These are phyloP conservation scores for Callaeas wilsoni DNA, from an alignment of 2,113 vertebrate species.

Conservation along the genomic window DNA sequence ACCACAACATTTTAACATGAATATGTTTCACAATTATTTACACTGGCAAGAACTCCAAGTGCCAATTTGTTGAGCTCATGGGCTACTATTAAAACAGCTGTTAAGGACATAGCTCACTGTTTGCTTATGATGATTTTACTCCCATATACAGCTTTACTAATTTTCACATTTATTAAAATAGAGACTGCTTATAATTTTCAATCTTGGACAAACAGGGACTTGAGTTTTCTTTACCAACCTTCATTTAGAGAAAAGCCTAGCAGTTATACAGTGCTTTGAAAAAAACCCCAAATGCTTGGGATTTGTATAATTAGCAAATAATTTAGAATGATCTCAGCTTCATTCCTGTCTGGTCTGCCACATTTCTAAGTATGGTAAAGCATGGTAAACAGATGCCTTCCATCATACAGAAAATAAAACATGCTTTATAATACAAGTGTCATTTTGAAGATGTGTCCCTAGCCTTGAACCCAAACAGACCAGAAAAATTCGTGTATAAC, in stretches of 20 bases:
- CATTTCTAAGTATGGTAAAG: not conserved
- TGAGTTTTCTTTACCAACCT: not conserved
- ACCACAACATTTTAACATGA: not conserved
- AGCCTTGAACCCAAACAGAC: slow-evolving; percentile 8
- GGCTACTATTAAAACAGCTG: not conserved
- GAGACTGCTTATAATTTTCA: not conserved
- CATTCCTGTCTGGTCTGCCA: not conserved
- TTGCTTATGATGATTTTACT: not conserved
- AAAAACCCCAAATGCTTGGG: not conserved
- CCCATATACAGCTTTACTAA: not conserved
- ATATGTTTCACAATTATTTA: not conserved
- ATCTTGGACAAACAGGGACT: not conserved
- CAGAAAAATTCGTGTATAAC: not conserved
- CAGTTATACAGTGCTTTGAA: not conserved
- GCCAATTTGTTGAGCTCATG: not conserved
- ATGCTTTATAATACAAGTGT: not conserved
- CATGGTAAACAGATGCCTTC: not conserved
- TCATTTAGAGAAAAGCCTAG: not conserved
- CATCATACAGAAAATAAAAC: not conserved
- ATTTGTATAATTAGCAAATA: not conserved
- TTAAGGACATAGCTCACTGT: not conserved
- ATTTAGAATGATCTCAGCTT: not conserved
- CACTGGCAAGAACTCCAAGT: not conserved
- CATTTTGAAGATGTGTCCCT: not conserved
- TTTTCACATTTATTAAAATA: not conserved